Base-by-base conservation (phyloP, 2,113 vertebrate genomes). In the Heterocephalus glaber region DNA sequence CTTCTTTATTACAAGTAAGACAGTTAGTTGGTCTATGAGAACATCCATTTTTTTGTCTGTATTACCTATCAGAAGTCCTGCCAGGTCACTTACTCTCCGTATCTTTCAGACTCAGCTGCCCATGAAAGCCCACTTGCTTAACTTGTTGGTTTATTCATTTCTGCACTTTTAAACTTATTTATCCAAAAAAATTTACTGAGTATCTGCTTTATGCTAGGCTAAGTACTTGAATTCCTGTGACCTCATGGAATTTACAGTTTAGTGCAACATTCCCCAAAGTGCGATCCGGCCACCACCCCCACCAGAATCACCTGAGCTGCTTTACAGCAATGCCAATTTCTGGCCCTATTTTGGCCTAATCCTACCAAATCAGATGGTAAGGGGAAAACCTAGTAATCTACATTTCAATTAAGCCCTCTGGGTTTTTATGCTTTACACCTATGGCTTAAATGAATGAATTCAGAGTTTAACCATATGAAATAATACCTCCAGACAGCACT, bases 391-490 rank as follows among this genome's bases (percentile, higher is more conserved):
- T 10, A 82, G 72, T 20, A 86, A 28, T 26, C 11, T 33, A 76
- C 5, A 7, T 70, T 76, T 92, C 74, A 68, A 61, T 79, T 80
- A 88, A 30, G 0, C 0, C 16, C 24, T 33, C 58, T 54, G 33
- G 86, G 35, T n/a, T 80, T 85, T 41, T 72, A 38, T 76, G 38
- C 1, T 95, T 76, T 85, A 70, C 63, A 74, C 60, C 20, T 44
- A 13, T 26, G 49, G 16, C 16, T 88, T 63, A 26, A 38, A 80
- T 92, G 33, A 91, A 70, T 9, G 7, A 54, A 81, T 65, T 92
- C 22, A 61, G 56, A 79, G 89, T 92, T 90, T 35, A 96, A 80
- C n/a, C 30, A 12, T 60, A 68, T 33, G 68, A 82, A 89, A 89
- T 35, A 83, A 82, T 54, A 56, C 33, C 54, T 86, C 30, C 33